Base-by-base conservation (phyloP, 30 jellyfish, hydroid and myxozoan genomes). In the Chrysaora quinquecirrha region DNA sequence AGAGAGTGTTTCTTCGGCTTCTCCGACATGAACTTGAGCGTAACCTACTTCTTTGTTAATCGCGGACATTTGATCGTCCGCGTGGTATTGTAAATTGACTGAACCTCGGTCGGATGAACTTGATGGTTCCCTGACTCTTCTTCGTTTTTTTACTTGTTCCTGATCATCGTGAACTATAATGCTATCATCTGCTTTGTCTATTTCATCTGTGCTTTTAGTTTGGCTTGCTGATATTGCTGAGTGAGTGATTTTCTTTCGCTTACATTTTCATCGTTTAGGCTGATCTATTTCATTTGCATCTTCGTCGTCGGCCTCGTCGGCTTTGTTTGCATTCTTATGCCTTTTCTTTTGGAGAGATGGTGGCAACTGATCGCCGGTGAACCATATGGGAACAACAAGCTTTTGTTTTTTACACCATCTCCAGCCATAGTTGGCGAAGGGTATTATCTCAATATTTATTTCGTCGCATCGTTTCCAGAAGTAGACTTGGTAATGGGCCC, bases 401-500 rank as follows among this genome's bases (percentile, higher is more conserved):
- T 47, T 70, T 31, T 74, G 66, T 54, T 54, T 54, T 31, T 74
- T 75, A 31, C 64, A 32, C 76, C 74, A 48, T 27, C 31, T 74
- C 82, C 75, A 74, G 16, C 82, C 76, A 74, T 48, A 54, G 25
- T 74, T 54, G 61, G 61, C 86, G 25, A 74, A 74, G 76, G 74
- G 35, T 48, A 74, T 49, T 30, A 30, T 32, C 25, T 48, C 76
- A 30, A 48, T 49, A 20, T 54, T 49, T n/a, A 54, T 49, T 21
- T 74, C 33, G 23, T 14, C n/a, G 38, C 86, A 74, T 48, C 86
- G 23, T 33, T 35, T 32, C 83, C 89, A 73, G 71, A 34, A 38
- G 75, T 58, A 85, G 19, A 76, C 81, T 46, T 61, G 89, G 56
- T 19, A 75, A 48, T 85, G 89, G 1, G 64, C 89, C 28, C 89